A percentile compares a stretch with the other conserved stretches of the same genome.
These are phyloP conservation scores for Heterohyrax brucei DNA, from an alignment of 2,797 vertebrate species.

Conservation along the genomic window DNA sequence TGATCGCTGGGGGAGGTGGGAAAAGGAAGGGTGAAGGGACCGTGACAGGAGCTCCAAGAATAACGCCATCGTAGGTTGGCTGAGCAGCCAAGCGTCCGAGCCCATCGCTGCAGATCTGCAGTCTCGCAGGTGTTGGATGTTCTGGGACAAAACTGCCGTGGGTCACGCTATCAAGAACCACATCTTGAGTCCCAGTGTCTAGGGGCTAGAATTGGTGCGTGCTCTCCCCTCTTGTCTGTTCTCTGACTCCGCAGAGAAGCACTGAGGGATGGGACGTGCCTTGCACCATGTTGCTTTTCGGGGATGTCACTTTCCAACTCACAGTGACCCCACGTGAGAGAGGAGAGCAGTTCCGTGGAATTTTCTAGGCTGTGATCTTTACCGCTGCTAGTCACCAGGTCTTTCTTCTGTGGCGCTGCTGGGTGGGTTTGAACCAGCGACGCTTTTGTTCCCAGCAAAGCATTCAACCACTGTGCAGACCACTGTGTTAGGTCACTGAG, in stretches of 20 bases:
- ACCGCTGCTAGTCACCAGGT: not conserved
- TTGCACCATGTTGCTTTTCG: not conserved
- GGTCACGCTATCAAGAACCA: not conserved
- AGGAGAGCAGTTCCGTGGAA: not conserved
- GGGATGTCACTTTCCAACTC: not conserved
- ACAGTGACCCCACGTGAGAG: not conserved
- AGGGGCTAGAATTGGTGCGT: not conserved
- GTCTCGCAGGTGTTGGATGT: not conserved
- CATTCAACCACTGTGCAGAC: not conserved
- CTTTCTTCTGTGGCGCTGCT: not conserved
- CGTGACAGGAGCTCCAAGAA: not conserved
- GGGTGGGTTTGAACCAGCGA: not conserved
- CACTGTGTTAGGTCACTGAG: not conserved
- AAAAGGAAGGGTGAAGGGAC: constrained; percentile 37
- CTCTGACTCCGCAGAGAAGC: not conserved
- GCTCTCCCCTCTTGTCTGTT: not conserved
- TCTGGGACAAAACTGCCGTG: not conserved
- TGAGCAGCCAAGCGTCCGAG: not conserved
- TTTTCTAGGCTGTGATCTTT: not conserved
- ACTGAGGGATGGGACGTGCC: not conserved
- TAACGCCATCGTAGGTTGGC: not conserved
- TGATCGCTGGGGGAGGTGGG: not conserved
- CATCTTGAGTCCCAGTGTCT: not conserved
- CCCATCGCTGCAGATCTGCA: not conserved
- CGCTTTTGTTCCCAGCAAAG: not conserved